Evolutionary conservation across 2,797 vertebrate genomes (phyloP).

Genomic region (Aratinga solstitialis): DNA sequence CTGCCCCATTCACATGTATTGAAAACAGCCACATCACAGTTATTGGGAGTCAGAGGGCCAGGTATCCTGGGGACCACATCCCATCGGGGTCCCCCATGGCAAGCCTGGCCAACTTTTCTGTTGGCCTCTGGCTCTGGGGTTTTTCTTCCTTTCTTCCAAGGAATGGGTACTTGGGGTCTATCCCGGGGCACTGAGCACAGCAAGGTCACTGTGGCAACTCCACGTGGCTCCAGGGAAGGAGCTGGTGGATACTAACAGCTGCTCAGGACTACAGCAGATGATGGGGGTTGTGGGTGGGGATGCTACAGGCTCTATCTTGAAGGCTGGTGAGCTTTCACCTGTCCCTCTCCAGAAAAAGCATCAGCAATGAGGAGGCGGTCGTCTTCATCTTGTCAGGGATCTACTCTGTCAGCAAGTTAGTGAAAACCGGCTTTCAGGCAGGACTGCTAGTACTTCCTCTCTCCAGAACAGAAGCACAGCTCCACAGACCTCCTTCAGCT

Average conservation of each 20-base stretch:
- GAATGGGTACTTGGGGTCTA: fast-evolving
- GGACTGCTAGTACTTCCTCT: background rate
- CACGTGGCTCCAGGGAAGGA: fast-evolving
- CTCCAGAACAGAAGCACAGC: background rate
- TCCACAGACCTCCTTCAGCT: background rate
- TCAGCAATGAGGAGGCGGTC: fast-evolving
- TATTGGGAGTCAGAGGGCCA: background rate
- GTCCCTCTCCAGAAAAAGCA: background rate
- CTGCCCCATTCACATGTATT: background rate
- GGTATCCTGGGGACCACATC: background rate
- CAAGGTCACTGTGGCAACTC: background rate
- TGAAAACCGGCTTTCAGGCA: background rate
- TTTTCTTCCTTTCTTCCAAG: background rate
- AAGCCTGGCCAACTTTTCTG: background rate
- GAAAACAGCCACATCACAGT: background rate
- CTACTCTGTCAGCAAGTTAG: background rate
- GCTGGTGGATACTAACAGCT: background rate
- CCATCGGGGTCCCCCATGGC: background rate
- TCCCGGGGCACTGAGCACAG: background rate
- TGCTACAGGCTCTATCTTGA: background rate
- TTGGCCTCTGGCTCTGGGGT: fast-evolving
- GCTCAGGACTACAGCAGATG: fast-evolving
- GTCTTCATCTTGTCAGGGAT: background rate
- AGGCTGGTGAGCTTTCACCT: background rate
- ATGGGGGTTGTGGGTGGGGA: fast-evolving